Evolutionary conservation across 2,797 vertebrate species (phyloP).

Genomic region (Catamblyrhynchus diadema): DNA sequence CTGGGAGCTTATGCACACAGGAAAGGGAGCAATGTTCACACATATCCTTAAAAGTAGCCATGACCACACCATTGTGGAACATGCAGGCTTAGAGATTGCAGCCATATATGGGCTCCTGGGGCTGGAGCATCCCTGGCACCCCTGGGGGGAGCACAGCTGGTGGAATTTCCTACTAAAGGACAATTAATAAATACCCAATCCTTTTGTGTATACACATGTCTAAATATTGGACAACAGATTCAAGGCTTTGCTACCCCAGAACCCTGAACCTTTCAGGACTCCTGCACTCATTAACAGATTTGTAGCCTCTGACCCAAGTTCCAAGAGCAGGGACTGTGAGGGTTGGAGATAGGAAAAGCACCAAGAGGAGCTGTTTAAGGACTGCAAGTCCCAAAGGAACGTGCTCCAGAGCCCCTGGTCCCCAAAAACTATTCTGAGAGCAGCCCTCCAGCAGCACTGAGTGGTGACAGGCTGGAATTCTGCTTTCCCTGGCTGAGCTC

Average conservation of each 20-base stretch:
- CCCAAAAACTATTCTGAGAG: neutral
- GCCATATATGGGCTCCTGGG: conserved; percentile 71
- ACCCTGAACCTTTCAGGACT: neutral
- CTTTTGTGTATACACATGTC: conserved; percentile 38
- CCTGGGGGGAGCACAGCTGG: conserved; percentile 22
- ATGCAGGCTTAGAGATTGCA: conserved; percentile 26
- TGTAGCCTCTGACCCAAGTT: neutral
- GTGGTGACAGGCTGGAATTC: neutral
- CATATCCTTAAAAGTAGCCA: conserved; percentile 61
- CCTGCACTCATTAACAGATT: neutral
- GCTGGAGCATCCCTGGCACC: conserved; percentile 53
- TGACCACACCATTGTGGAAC: conserved; percentile 1
- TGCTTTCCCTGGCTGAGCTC: neutral
- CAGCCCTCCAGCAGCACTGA: neutral
- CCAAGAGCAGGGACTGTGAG: neutral
- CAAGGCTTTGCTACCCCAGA: neutral
- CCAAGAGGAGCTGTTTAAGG: neutral
- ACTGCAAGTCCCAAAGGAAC: neutral
- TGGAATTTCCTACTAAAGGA: conserved; percentile 58
- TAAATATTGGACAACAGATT: conserved; percentile 55
- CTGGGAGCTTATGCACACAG: conserved; percentile 9
- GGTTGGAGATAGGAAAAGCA: neutral
- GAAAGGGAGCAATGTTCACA: conserved; percentile 44
- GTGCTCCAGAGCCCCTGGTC: neutral
- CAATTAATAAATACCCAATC: conserved; percentile 56